Conservation (phyloP, 92 coral and sea anemone genomes). For the Siderastrea siderea region DNA sequence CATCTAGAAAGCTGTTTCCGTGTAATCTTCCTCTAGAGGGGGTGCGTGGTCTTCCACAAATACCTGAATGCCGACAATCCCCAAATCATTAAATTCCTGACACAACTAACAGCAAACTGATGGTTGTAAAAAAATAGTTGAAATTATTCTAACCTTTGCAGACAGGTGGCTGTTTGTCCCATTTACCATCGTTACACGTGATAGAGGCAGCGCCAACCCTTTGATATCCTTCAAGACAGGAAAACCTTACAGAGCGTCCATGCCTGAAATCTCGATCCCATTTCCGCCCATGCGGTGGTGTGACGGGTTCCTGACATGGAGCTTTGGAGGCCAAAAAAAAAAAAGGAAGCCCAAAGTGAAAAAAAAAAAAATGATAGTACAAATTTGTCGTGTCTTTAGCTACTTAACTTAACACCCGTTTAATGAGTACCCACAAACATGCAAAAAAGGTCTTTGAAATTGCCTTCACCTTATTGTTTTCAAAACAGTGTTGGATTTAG, state of each 20-base stretch:
- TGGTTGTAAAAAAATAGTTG: too few species aligned
- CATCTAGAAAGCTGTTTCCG: slow-evolving; percentile 47
- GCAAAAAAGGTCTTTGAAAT: too few species aligned
- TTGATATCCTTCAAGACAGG: slow-evolving; percentile 19
- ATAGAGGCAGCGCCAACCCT: slow-evolving; percentile 30
- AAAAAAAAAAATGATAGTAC: too few species aligned
- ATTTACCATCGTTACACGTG: background rate
- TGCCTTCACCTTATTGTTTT: too few species aligned
- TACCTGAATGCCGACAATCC: slow-evolving; percentile 4
- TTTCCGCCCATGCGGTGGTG: slow-evolving; percentile 47
- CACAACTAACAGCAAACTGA: too few species aligned
- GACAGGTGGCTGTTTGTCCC: too few species aligned
- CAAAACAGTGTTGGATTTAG: too few species aligned
- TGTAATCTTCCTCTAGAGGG: slow-evolving; percentile 27
- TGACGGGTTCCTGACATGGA: slow-evolving; percentile 10
- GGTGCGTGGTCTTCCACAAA: slow-evolving; percentile 49
- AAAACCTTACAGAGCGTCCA: slow-evolving; percentile 47
- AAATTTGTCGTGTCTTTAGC: background rate
- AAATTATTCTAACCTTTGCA: too few species aligned
- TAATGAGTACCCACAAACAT: too few species aligned
- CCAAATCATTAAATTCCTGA: too few species aligned
- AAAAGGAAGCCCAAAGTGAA: too few species aligned
- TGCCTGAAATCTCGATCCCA: slow-evolving; percentile 50
- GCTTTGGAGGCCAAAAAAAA: background rate
- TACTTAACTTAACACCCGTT: too few species aligned